Base-by-base conservation (phyloP, 2,888 invertebrate species). In the Zelleria hepariella region DNA sequence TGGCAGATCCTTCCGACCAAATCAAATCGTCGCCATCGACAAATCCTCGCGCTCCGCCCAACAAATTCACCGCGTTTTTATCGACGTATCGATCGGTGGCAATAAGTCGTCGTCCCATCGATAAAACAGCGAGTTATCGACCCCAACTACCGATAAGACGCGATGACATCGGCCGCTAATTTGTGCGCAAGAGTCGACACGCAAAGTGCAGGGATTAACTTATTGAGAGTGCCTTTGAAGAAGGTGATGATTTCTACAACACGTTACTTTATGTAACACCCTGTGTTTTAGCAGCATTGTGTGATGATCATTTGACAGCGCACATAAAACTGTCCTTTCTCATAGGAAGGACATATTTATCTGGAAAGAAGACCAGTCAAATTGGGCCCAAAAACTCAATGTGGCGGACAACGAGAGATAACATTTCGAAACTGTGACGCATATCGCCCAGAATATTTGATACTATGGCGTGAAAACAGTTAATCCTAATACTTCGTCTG, bases 11-110 rank as follows among this genome's bases (percentile, higher is more conserved):
- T 32, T 10, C 32, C 1, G 15, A 42, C 32, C 32, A 42, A 42
- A 42, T 15, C 0, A 7, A 10, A 42, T 42, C 32, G 10, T 15
- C 32, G 10, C 32, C 15, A 42, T 42, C 32, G 32, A 42, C 49
- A 49, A 18, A 20, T 23, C n/a, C 23, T 20, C 8, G 20, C 23
- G 10, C 51, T 20, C 67, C 71, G 76, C 76, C 32, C 79, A 80
- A 84, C 84, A 84, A 84, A 84, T 84, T 84, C 79, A 75, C 76
- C 79, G 75, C 32, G 4, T 15, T 15, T 79, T 82, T 85, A 85
- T 84, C 84, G 75, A 66, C n/a, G n/a, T n/a, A n/a, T 64, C 70
- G 73, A 83, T 83, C 84, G 71, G 68, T 67, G 73, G 77, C 78
- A 75, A 81, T 85, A 85, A 83, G 78, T 82, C 75, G 77, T 71